These are phyloP conservation scores for Chaetophractus vellerosus DNA, from an alignment of 2,797 vertebrate species.

Conservation along the genomic window DNA sequence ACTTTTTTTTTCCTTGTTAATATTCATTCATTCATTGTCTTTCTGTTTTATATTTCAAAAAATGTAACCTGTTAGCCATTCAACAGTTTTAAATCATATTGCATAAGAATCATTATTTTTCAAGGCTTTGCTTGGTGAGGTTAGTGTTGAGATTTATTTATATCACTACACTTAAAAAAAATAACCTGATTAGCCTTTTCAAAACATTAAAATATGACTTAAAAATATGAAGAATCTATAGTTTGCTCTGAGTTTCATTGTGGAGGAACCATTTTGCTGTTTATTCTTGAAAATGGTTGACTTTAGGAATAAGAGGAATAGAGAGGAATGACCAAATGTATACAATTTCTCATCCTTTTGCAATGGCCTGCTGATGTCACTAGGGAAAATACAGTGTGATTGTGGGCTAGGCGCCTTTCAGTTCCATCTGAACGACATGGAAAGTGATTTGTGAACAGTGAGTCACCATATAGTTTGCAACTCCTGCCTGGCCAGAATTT, in stretches of 20 bases:
- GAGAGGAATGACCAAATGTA: not conserved
- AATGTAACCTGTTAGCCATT: conserved; percentile 43
- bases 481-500: not conserved
- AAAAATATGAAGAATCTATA: not conserved
- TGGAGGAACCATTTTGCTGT: not conserved
- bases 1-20: not conserved
- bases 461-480: rapidly evolving
- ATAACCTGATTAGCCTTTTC: not conserved
- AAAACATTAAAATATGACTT: conserved; percentile 36
- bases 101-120: conserved; percentile 11
- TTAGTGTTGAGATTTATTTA: conserved; percentile 9
- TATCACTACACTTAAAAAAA: conserved; percentile 39
- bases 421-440: not conserved
- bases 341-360: not conserved
- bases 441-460: not conserved
- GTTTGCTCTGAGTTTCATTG: not conserved
- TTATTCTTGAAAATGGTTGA: not conserved
- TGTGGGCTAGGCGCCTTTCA: not conserved
- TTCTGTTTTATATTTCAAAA: conserved; percentile 12
- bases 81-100: conserved; percentile 37
- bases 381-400: rapidly evolving
- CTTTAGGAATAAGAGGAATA: not conserved
- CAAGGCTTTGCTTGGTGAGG: not conserved
- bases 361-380: not conserved
- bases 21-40: conserved; percentile 50